Evolutionary conservation across 2,888 invertebrate species (phyloP).

Genomic region (Ochropleura plecta): DNA sequence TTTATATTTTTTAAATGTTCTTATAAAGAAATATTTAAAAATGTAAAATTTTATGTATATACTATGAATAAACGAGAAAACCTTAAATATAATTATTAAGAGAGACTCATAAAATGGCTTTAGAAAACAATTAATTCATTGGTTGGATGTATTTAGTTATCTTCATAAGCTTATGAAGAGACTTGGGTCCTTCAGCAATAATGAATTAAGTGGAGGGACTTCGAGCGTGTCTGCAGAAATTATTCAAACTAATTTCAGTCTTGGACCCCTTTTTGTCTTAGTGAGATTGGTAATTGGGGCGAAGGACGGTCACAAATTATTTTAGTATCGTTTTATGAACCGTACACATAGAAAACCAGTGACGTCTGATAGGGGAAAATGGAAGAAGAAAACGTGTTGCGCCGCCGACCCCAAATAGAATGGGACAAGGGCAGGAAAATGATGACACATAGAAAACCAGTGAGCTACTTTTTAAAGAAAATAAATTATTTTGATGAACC

Average conservation of each 20-base stretch:
- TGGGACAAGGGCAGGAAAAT: too few species aligned
- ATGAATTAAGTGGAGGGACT: slow-evolving; percentile 42
- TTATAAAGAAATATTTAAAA: too few species aligned
- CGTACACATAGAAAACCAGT: not conserved
- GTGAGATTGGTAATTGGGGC: slow-evolving; percentile 24
- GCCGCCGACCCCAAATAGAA: too few species aligned
- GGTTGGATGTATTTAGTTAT: not conserved
- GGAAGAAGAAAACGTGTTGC: too few species aligned
- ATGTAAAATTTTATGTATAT: too few species aligned
- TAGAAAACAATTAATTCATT: not conserved
- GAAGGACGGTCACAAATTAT: not conserved
- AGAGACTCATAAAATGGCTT: not conserved
- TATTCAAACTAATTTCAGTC: slow-evolving; percentile 50
- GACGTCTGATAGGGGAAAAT: not conserved
- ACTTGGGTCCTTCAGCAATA: slow-evolving; percentile 11
- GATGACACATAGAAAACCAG: not conserved
- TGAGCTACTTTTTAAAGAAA: not conserved
- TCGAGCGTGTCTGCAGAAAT: slow-evolving; percentile 38
- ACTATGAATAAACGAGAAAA: too few species aligned
- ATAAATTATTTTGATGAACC: not conserved
- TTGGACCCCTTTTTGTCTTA: slow-evolving; percentile 47
- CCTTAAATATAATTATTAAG: too few species aligned
- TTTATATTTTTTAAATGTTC: too few species aligned
- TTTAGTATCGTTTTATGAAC: not conserved
- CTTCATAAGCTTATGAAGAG: slow-evolving; percentile 8